Evolutionary conservation across 1,140 invertebrate species (phyloP), one percentile per base, ranked within the genome.

Genomic region (Triops cancriformis): DNA sequence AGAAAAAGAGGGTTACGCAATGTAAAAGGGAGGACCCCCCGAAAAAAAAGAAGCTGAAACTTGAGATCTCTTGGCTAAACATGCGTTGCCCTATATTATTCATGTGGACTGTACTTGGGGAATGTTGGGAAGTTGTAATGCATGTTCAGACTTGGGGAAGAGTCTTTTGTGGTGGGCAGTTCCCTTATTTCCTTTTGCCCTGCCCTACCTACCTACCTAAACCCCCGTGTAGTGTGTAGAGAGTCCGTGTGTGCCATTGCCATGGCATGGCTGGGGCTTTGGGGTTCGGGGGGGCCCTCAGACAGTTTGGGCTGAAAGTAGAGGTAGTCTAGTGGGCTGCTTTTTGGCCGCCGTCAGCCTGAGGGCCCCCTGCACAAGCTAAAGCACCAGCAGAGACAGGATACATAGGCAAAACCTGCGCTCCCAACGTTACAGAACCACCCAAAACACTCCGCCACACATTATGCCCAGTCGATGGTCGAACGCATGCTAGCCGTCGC

Each of bases 141-240:
- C 51, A 64, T 64, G 51, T 64, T 64, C 51, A 64, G 51, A 64
- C 51, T 64, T 23, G 51, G 14, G 18, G 51, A 64, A 23, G 14
- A 64, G 51, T 64, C 51, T 64, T 64, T 64, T 64, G 51, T 64
- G 51, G 51, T 64, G 51, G 51, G 51, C 51, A 64, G 51, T 64
- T 64, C 51, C 51, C 51, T 64, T 64, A 64, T 64, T 64, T 64
- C 51, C 51, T 64, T 18, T 64, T 64, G 31, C 31, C 31, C 31
- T 37, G 31, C 31, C 31, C 31, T 37, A 37, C 31, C 51, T 18
- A 23, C 14, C 14, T 64, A n/a, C 23, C 6, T 14, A 23, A n/a
- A 64, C 51, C 51, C 51, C 51, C 51, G 14, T 64, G 51, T 23
- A 9, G 51, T 64, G 14, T 64, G 45, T 37, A 37, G 31, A 37